phyloP scores from a whole-genome alignment of 1,140 invertebrate genomes.

The Diorhabda sublineata region DNA sequence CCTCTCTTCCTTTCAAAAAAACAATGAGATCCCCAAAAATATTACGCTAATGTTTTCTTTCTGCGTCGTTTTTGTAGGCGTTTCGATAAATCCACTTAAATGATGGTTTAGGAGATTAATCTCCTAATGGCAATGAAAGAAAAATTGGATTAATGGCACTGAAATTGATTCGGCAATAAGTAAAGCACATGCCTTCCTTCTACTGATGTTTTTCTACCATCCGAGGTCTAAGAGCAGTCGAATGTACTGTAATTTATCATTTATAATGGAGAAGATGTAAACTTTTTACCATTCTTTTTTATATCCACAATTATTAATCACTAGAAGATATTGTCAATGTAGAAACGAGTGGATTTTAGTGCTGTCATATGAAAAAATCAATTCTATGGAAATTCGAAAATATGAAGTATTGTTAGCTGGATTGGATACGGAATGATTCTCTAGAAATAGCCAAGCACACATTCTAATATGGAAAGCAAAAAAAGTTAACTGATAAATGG shows the following conservation, averaged over 20 bases:
- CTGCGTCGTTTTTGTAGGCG: constrained; percentile 4
- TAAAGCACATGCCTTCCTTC: constrained; percentile 28
- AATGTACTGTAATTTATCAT: constrained; percentile 31
- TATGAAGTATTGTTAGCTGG: background rate
- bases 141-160: constrained; percentile 22
- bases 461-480: background rate
- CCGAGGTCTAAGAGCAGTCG: constrained; percentile 26
- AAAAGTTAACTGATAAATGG: background rate
- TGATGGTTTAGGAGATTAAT: constrained; percentile 11
- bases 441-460: no score
- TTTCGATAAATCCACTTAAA: constrained; percentile 17
- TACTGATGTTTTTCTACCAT: constrained; percentile 26
- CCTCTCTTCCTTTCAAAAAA: background rate
- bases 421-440: no score
- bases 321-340: constrained; percentile 9
- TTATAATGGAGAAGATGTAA: constrained; percentile 28
- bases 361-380: background rate
- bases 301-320: constrained; percentile 16
- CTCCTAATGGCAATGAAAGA: constrained; percentile 15
- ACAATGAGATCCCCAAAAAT: constrained; percentile 4
- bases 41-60: constrained; percentile 7
- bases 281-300: constrained; percentile 24
- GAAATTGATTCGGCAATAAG: constrained; percentile 29
- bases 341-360: constrained; percentile 1
- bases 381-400: background rate